Evolutionary conservation across 2,797 vertebrate species (phyloP), one percentile per base, ranked within the genome.

Genomic region (Apogon hyalosoma): DNA sequence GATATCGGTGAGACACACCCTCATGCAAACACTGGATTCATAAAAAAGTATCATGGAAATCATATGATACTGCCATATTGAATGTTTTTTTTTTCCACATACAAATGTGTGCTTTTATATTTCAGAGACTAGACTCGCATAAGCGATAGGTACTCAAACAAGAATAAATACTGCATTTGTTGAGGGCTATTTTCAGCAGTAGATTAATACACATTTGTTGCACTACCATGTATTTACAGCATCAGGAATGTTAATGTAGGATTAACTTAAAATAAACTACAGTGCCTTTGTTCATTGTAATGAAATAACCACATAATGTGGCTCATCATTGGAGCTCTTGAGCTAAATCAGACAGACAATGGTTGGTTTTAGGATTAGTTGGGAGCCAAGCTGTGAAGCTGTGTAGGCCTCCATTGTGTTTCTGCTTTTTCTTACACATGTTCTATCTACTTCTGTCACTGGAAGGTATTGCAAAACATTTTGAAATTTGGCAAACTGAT

Each of bases 1-100:
- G 96, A 97, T 87, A 91, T 97, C 67, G 96, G 97, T 98, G 94
- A 96, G 96, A 95, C 42, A 4, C 33, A 14, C 48, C 55, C 43
- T 8, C 42, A 49, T 45, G 49, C 43, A 40, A 73, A 50, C 56
- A 43, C 69, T 73, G 39, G 11, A 39, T 41, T 47, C 61, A 66
- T 33, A 21, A 39, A 46, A 62, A 49, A 51, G 59, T 56, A 49
- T 63, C 13, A 28, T 19, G 6, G 14, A 24, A 69, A 40, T 56
- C 18, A 13, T 6, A 28, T 41, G 41, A 47, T 10, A 16, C 28
- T 10, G 39, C 10, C 13, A 12, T 40, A n/a, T 24, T 65, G 7
- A 49, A 28, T 47, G 48, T 16, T 28, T 9, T 10, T 9, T 28
- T 15, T 54, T 2, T 38, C 21, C 5, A 40, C 11, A 12, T 5